These are phyloP conservation scores for Brachionus paranguensis DNA, from an alignment of 1,140 invertebrate species.

Conservation along the genomic window DNA sequence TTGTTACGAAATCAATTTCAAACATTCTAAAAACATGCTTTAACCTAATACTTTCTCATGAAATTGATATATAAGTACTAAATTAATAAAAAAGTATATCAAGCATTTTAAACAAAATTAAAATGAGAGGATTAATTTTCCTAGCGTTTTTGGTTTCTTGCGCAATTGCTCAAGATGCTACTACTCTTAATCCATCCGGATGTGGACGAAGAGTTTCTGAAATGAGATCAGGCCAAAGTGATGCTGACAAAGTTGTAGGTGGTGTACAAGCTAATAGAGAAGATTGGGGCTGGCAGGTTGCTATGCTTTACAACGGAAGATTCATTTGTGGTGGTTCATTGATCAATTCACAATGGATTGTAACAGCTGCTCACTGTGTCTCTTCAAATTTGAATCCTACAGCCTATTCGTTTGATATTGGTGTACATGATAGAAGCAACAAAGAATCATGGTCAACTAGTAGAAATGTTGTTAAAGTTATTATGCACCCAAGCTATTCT, in stretches of 20 bases:
- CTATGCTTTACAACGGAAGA: constrained; percentile 10
- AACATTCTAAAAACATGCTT: neutral
- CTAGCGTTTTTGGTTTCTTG: neutral
- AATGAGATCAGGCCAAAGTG: neutral
- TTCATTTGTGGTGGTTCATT: constrained; percentile 57
- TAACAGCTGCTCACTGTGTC: constrained; percentile 67
- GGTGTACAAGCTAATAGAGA: constrained; percentile 12
- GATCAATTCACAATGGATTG: constrained; percentile 61
- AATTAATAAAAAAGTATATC: neutral
- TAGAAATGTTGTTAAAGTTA: neutral
- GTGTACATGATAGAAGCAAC: neutral
- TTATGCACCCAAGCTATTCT: neutral
- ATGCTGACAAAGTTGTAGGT: constrained; percentile 44
- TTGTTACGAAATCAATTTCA: neutral
- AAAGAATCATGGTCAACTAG: constrained; percentile 1
- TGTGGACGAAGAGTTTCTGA: constrained; percentile 28
- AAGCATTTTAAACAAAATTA: neutral
- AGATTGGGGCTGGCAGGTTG: constrained; percentile 39
- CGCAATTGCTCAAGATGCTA: constrained; percentile 10
- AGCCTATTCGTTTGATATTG: neutral
- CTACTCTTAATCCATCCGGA: constrained; percentile 18
- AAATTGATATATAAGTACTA: neutral
- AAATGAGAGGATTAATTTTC: constrained; percentile 22
- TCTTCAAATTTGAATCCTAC: neutral
- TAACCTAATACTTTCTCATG: neutral